A percentile compares a stretch with the other conserved stretches of the same genome.
phyloP scores from a whole-genome alignment of 2,888 invertebrate species.

The Nineta flava region DNA sequence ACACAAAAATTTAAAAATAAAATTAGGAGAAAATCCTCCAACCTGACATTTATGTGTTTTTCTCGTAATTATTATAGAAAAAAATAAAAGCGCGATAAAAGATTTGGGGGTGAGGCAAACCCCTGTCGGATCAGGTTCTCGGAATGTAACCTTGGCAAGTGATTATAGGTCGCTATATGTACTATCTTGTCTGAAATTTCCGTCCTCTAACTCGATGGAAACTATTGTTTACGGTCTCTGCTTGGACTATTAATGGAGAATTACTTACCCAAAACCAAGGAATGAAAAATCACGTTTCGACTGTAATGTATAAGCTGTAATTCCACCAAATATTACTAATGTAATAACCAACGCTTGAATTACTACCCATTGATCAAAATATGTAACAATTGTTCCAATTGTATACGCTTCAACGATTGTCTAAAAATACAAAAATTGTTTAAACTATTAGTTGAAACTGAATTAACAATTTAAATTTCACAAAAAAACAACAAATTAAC shows the following conservation, averaged over 20 bases:
- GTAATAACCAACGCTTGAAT: slow-evolving; percentile 67
- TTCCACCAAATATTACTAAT: slow-evolving; percentile 50
- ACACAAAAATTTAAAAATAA: too few relatives aligned
- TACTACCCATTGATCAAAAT: slow-evolving; percentile 59
- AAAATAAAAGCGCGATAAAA: too few relatives aligned
- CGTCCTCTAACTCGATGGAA: too few relatives aligned
- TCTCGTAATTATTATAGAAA: too few relatives aligned
- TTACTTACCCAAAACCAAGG: slow-evolving; percentile 53
- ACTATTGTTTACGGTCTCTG: too few relatives aligned
- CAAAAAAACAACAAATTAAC: slow-evolving; percentile 23
- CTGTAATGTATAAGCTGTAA: slow-evolving; percentile 74
- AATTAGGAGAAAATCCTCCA: too few relatives aligned
- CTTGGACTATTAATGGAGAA: too few relatives aligned
- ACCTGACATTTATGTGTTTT: too few relatives aligned
- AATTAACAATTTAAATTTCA: background rate
- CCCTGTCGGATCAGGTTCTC: too few relatives aligned
- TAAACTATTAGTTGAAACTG: background rate
- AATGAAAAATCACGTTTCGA: slow-evolving; percentile 71
- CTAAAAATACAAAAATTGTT: slow-evolving; percentile 30
- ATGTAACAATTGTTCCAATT: slow-evolving; percentile 61
- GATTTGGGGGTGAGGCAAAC: background rate
- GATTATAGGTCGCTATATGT: too few relatives aligned
- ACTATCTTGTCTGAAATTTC: too few relatives aligned
- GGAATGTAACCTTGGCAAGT: too few relatives aligned
- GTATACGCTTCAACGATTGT: slow-evolving; percentile 64